A percentile compares a stretch with the other conserved stretches of the same genome.
Evolutionary conservation across 2,888 invertebrate genomes (phyloP).

Genomic region (Luperina testacea): DNA sequence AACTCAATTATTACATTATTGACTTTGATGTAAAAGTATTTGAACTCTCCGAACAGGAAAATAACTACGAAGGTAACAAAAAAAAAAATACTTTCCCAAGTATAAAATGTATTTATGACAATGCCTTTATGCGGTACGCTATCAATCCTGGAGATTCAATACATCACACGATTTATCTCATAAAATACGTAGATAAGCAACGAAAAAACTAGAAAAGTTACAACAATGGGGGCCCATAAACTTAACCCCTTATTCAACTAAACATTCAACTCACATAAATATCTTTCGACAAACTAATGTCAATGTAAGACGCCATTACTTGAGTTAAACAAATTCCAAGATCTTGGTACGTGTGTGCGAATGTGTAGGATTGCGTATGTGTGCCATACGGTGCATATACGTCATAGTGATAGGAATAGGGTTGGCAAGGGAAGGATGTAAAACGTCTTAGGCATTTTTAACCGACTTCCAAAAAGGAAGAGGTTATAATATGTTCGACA

Average conservation of each 20-base stretch:
- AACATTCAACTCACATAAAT: conserved; percentile 89
- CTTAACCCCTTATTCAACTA: conserved; percentile 89
- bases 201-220: conserved; percentile 76
- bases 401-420: conserved; percentile 68
- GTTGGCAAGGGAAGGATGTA: conserved; percentile 36
- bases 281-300: conserved; percentile 90
- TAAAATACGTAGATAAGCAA: conserved; percentile 72
- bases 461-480: too few relatives aligned
- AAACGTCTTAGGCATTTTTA: background rate
- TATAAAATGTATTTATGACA: conserved; percentile 54
- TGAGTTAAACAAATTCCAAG: conserved; percentile 88
- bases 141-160: conserved; percentile 70
- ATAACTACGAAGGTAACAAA: conserved; percentile 33
- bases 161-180: conserved; percentile 75
- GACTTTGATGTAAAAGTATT: conserved; percentile 8
- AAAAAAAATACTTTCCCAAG: conserved; percentile 36
- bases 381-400: conserved; percentile 70
- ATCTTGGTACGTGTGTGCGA: conserved; percentile 75
- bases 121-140: conserved; percentile 48
- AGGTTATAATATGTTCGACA: too few relatives aligned
- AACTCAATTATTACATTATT: background rate
- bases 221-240: conserved; percentile 83
- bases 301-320: conserved; percentile 89
- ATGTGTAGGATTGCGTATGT: conserved; percentile 66
- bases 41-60: conserved; percentile 21